A percentile compares a stretch with the other conserved stretches of the same genome.
phyloP scores from a whole-genome alignment of 2,113 vertebrate species.

The Microtus montanus region DNA sequence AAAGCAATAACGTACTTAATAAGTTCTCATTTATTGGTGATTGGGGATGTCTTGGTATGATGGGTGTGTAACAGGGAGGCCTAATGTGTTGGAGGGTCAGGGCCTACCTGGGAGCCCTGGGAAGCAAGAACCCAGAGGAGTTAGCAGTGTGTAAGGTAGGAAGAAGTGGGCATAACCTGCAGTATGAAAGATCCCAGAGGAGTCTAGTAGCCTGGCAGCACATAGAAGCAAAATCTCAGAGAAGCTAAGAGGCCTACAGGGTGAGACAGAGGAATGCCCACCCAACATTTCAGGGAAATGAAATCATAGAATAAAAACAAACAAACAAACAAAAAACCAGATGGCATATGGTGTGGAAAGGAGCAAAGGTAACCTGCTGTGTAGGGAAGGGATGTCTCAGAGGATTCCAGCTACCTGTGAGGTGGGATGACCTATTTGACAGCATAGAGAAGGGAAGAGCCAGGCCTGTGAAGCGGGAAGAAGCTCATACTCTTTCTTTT shows the following conservation, averaged over 20 bases:
- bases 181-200: background rate
- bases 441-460: background rate
- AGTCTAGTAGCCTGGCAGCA: background rate
- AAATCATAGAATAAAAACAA: too few species aligned
- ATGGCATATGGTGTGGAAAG: too few species aligned
- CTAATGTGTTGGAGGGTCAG: background rate
- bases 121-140: background rate
- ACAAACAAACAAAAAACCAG: too few species aligned
- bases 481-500: background rate
- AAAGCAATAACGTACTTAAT: too few species aligned
- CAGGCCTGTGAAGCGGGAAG: background rate
- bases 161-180: background rate
- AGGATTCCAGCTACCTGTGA: background rate
- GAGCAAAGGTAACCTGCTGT: too few species aligned
- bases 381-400: too few species aligned
- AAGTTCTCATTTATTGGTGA: background rate
- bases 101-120: background rate
- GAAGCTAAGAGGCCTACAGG: background rate
- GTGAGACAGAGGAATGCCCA: background rate
- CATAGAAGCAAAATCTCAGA: background rate
- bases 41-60: background rate
- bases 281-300: background rate
- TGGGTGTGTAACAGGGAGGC: background rate
- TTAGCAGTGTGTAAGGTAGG: background rate
- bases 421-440: background rate